Percentiles rank a stretch among this genome's conserved stretches.
Conservation (phyloP, 64 coral and sea anemone species). For the Pocillopora verrucosa region DNA sequence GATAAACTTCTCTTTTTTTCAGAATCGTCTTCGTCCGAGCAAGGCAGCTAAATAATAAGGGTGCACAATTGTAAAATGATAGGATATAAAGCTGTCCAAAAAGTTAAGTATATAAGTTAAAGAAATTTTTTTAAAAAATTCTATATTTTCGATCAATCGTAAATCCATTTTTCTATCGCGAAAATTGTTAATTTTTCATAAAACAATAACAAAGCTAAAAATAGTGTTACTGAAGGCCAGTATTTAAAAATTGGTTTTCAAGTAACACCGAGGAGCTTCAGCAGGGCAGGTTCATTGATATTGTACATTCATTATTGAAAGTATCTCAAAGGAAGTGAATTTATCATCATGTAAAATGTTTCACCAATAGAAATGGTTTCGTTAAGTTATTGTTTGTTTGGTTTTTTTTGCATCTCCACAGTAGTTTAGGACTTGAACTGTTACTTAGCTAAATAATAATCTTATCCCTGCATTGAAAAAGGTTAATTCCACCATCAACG, state of each 20-base stretch:
- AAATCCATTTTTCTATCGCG: neutral
- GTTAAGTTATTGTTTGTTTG: no score
- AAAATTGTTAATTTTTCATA: neutral
- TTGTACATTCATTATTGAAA: no score
- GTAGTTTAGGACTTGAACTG: no score
- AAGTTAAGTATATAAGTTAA: neutral
- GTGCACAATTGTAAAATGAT: neutral
- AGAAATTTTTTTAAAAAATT: neutral
- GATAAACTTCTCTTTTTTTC: constrained; percentile 1
- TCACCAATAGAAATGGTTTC: no score
- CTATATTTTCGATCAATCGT: neutral
- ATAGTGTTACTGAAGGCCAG: neutral
- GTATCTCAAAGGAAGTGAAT: no score
- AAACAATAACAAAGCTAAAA: neutral
- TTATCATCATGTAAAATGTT: no score
- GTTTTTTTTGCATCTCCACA: no score
- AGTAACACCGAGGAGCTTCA: no score
- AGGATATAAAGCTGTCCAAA: neutral
- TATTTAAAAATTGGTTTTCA: neutral
- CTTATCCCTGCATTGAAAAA: no score
- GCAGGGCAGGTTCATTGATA: no score
- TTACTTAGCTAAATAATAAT: no score
- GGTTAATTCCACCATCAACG: no score
- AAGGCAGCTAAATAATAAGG: constrained; percentile 2
- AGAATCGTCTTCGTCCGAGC: constrained; percentile 36